Base-by-base conservation (phyloP, 2,888 invertebrate genomes). In the Dastarcus helophoroides region DNA sequence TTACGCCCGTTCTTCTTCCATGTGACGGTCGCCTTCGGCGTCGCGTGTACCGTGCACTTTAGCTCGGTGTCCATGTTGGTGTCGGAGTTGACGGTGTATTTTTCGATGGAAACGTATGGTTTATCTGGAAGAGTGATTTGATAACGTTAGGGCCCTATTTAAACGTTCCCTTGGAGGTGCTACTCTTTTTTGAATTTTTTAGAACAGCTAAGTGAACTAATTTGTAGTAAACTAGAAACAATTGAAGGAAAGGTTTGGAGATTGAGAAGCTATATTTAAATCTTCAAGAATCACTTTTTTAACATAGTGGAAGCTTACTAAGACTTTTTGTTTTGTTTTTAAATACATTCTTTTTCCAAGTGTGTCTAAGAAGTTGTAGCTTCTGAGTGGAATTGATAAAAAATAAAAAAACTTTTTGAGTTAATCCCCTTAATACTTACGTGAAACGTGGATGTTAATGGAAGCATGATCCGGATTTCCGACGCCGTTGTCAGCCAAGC, bases 401-500 rank as follows among this genome's bases (percentile, higher is more conserved):
- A n/a, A n/a, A n/a, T n/a, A 31, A 10, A 28, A 17, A 22, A 22
- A 12, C 7, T n/a, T n/a, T n/a, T n/a, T n/a, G n/a, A n/a, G 8
- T 19, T 19, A 7, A 23, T 9, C 4, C 3, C 11, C 21, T 19
- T 32, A 12, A 17, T 10, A 31, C 58, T 54, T 54, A 62, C 62
- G 55, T 21, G 49, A 47, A 11, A 63, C 46, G 35, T 42, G 42
- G 30, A 63, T 58, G 21, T 47, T 40, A 17, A 62, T 55, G 23
- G 40, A 42, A 11, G 41, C 38, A 32, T 54, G 53, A 3, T 53
- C 60, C 3, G 62, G 60, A 23, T 47, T 33, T 19, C 53, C 58
- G 22, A 59, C 40, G 13, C 48, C 48, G 40, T 67, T 68, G 33
- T 60, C 58, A 14, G 66, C 67, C 8, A 60, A 47, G 40, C 68